phyloP scores from a whole-genome alignment of 2,113 vertebrate genomes.

The Chloropsis cyanopogon region DNA sequence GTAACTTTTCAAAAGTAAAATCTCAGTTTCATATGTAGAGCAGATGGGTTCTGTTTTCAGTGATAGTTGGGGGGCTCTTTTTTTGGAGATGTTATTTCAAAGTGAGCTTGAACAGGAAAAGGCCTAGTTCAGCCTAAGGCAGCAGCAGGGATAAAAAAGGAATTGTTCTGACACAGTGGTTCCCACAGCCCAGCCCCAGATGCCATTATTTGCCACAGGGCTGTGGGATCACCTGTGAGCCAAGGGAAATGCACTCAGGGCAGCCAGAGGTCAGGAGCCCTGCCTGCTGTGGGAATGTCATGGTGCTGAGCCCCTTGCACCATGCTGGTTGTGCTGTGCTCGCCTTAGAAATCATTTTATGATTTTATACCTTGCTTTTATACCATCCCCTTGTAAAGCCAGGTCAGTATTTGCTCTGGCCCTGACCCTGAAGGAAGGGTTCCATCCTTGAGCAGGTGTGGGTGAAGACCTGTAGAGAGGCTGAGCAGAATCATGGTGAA shows the following conservation, averaged over 20 bases:
- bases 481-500: not conserved
- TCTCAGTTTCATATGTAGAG: not conserved
- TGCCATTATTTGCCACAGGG: not conserved
- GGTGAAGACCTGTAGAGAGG: not conserved
- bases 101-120: not conserved
- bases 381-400: too few relatives aligned
- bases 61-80: not conserved
- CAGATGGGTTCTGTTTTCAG: not conserved
- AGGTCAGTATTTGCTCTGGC: not conserved
- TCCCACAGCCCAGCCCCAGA: not conserved
- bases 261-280: accelerated
- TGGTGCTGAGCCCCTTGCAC: accelerated
- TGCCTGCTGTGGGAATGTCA: accelerated
- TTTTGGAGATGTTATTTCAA: not conserved
- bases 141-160: not conserved
- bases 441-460: not conserved
- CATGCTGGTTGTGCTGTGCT: accelerated
- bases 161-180: not conserved
- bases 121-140: not conserved
- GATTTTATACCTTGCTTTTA: not conserved
- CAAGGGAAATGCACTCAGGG: accelerated
- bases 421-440: not conserved
- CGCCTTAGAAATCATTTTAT: not conserved
- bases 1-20: not conserved
- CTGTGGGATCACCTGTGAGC: not conserved